phyloP scores from a whole-genome alignment of 2,113 vertebrate genomes.

The Oncorhynchus kisutch region DNA sequence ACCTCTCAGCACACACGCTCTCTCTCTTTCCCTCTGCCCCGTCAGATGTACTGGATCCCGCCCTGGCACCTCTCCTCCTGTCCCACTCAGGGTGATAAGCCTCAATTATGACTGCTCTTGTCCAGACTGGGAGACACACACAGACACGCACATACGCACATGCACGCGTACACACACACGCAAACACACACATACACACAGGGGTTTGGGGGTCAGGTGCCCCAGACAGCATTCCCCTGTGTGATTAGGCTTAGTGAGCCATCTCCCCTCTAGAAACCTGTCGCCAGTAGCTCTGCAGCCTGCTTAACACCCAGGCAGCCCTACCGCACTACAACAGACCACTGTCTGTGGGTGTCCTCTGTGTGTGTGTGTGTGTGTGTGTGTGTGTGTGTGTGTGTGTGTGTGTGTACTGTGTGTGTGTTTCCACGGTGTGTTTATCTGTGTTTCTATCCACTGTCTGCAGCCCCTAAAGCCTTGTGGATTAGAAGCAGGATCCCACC shows the following conservation, averaged over 20 bases:
- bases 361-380: slow-evolving; percentile 14
- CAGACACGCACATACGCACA: background rate
- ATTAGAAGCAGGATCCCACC: slow-evolving; percentile 74
- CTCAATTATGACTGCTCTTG: slow-evolving; percentile 64
- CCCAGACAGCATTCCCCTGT: slow-evolving; percentile 72
- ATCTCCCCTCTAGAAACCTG: slow-evolving; percentile 74
- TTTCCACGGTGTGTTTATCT: slow-evolving; percentile 17
- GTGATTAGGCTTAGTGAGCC: slow-evolving; percentile 78
- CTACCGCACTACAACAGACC: slow-evolving; percentile 44
- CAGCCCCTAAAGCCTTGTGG: slow-evolving; percentile 67
- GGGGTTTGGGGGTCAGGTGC: slow-evolving; percentile 67
- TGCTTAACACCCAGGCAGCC: slow-evolving; percentile 72
- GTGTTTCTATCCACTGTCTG: slow-evolving; percentile 64
- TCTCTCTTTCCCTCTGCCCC: background rate
- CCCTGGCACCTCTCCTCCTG: slow-evolving; percentile 72
- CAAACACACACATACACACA: slow-evolving; percentile 23
- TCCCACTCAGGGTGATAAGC: slow-evolving; percentile 61
- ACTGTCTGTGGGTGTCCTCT: slow-evolving; percentile 35
- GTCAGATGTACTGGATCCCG: slow-evolving; percentile 61
- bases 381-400: slow-evolving; percentile 12
- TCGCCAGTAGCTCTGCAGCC: slow-evolving; percentile 81
- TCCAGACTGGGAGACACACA: background rate
- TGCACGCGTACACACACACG: slow-evolving; percentile 9
- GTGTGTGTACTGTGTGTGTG: slow-evolving; percentile 18
- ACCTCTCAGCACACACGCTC: slow-evolving; percentile 11